Base-by-base conservation (phyloP, 1,140 invertebrate genomes). In the Ephestia elutella region DNA sequence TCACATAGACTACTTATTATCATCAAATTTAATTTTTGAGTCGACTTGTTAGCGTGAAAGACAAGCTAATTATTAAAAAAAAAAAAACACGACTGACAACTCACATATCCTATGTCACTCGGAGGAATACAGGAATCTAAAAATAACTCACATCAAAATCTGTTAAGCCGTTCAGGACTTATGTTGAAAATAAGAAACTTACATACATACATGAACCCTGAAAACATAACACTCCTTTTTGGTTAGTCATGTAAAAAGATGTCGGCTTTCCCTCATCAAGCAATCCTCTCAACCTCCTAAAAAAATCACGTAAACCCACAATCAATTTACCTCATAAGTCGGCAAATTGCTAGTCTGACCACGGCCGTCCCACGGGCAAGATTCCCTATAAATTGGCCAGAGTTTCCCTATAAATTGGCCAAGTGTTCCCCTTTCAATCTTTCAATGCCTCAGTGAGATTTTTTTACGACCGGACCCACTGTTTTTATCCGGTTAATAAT, bases 391-490 rank as follows among this genome's bases (percentile, higher is more conserved):
- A 80, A 82, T 82, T 80, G 75, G 66, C 57, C 78, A 82, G 78
- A 80, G 79, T 78, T 78, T 75, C 51, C 70, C 73, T 69, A 82
- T 82, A 82, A 80, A 82, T 82, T 80, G 75, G 66, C 58, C 78
- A 82, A 82, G 80, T 79, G 79, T 78, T 79, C 65, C 56, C 78
- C 76, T 79, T 78, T 82, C 80, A 80, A 82, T 82, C 80, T 82
- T 75, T 74, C 75, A 73, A 82, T 80, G 72, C 75, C 73, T 71
- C 56, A 4, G 62, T 56, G 66, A 59, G 61, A 66, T 74, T 75
- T 75, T 75, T 78, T 78, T 78, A 66, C 62, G 59, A 51, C 11
- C 21, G 21, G 50, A 25, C 8, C 21, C 11, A 20, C 13, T 25
- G 50, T 21, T 53, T 53, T 53, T 53, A 25, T 53, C 17, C 50